Conservation (phyloP, 1,140 invertebrate species). For the Phymorhynchus buccinoides region DNA sequence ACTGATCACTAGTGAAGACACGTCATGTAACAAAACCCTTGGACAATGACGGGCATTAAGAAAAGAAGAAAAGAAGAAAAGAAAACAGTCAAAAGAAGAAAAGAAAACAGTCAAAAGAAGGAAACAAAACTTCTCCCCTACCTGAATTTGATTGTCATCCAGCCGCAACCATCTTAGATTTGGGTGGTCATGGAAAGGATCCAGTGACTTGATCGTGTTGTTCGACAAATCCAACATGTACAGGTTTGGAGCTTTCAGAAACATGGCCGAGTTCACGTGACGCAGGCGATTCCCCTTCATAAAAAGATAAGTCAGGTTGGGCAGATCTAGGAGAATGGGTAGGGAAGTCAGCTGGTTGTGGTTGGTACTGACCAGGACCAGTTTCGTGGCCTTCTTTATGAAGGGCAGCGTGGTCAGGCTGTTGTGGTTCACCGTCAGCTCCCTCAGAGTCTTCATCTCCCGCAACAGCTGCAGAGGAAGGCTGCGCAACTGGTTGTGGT, state of each 20-base stretch:
- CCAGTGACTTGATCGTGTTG: constrained; percentile 36
- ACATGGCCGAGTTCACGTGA: not conserved
- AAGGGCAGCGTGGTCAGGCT: not conserved
- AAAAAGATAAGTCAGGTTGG: constrained; percentile 33
- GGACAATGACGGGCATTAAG: constrained; percentile 36
- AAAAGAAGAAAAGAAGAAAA: constrained; percentile 30
- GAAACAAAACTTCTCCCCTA: not conserved
- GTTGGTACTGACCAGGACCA: constrained; percentile 1
- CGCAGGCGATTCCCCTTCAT: constrained; percentile 35
- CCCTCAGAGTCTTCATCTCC: constrained; percentile 25
- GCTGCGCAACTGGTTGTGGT: constrained; percentile 33
- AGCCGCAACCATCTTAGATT: not conserved
- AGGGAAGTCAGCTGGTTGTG: not conserved
- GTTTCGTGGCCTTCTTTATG: not conserved
- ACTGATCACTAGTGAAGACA: constrained; percentile 23
- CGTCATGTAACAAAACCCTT: constrained; percentile 35
- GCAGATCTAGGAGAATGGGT: not conserved
- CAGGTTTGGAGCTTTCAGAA: constrained; percentile 22
- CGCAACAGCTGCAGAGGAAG: not conserved
- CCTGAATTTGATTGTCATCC: constrained; percentile 10
- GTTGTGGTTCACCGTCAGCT: constrained; percentile 34
- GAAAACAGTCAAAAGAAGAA: no score
- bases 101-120: no score
- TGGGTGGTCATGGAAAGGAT: not conserved
- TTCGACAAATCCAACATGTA: constrained; percentile 40